phyloP scores from a whole-genome alignment of 2,888 invertebrate species.

The Taenaris catops region DNA sequence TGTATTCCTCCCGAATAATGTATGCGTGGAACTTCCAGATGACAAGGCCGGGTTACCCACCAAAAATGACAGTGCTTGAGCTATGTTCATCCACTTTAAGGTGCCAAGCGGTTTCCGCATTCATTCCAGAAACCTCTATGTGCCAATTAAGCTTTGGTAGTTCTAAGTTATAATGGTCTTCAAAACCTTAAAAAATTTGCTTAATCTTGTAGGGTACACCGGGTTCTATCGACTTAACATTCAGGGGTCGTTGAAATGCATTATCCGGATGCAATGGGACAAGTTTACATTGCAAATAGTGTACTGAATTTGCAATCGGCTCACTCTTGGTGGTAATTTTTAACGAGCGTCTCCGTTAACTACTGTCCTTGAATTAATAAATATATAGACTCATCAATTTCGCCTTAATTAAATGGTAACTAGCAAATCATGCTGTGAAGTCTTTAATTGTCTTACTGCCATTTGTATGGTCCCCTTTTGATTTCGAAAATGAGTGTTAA shows the following conservation, averaged over 20 bases:
- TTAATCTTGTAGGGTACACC: slow-evolving; percentile 39
- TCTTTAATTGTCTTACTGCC: slow-evolving; percentile 20
- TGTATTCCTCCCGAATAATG: no score
- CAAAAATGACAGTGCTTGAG: no score
- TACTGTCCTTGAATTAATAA: slow-evolving; percentile 67
- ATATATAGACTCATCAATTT: slow-evolving; percentile 37
- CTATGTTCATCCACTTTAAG: no score
- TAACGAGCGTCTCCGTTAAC: slow-evolving; percentile 61
- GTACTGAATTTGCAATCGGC: slow-evolving; percentile 64
- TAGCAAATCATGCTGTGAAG: slow-evolving; percentile 28
- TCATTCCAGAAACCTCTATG: no score
- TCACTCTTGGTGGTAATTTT: slow-evolving; percentile 66
- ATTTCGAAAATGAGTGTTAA: slow-evolving; percentile 6
- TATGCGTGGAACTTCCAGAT: no score
- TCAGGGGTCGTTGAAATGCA: slow-evolving; percentile 81
- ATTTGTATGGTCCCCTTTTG: slow-evolving; percentile 11
- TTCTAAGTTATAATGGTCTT: no score
- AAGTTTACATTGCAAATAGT: slow-evolving; percentile 73
- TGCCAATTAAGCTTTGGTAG: no score
- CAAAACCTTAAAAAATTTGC: no score
- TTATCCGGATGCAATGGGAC: slow-evolving; percentile 64
- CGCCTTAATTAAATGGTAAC: slow-evolving; percentile 31
- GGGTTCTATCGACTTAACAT: slow-evolving; percentile 57
- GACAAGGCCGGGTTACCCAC: no score
- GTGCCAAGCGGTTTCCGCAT: no score